These are phyloP conservation scores for Sericinus montela DNA, from an alignment of 2,888 invertebrate genomes.

Conservation along the genomic window DNA sequence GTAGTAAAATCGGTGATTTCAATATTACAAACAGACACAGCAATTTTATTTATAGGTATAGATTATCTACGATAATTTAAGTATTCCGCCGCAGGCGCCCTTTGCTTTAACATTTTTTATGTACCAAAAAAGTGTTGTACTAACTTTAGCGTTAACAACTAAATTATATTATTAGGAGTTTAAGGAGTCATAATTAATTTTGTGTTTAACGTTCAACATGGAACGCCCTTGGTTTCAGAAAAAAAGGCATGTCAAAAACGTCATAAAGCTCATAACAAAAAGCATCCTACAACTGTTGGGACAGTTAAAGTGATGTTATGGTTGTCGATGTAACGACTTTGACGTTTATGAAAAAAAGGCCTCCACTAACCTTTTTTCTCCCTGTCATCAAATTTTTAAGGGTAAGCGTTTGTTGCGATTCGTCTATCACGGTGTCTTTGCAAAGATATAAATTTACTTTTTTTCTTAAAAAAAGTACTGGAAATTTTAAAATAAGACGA, in stretches of 20 bases:
- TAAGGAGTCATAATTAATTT: conserved; percentile 9
- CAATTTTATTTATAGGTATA: too few relatives aligned
- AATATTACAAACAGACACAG: too few relatives aligned
- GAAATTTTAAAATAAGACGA: too few relatives aligned
- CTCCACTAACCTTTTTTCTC: conserved; percentile 4
- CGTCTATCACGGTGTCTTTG: not conserved
- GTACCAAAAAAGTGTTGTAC: too few relatives aligned
- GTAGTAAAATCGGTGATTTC: too few relatives aligned
- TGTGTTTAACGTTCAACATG: conserved; percentile 13
- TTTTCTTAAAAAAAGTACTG: too few relatives aligned
- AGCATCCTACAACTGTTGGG: conserved; percentile 5
- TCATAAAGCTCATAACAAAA: conserved; percentile 17
- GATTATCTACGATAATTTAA: too few relatives aligned
- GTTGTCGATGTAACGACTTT: conserved; percentile 25
- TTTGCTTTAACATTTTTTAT: too few relatives aligned
- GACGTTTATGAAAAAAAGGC: conserved; percentile 14
- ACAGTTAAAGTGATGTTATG: conserved; percentile 14
- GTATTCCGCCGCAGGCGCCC: too few relatives aligned
- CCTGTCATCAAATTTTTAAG: conserved; percentile 17
- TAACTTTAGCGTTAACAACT: conserved; percentile 3
- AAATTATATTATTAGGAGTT: conserved; percentile 9
- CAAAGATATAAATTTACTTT: too few relatives aligned
- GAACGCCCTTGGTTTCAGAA: not conserved
- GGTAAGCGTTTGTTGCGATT: not conserved
- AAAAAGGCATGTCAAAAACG: conserved; percentile 3